Percentiles rank a stretch among this genome's conserved stretches.
These are phyloP conservation scores for Drosophila tanythrix DNA, from an alignment of 2,888 invertebrate genomes.

Conservation along the genomic window DNA sequence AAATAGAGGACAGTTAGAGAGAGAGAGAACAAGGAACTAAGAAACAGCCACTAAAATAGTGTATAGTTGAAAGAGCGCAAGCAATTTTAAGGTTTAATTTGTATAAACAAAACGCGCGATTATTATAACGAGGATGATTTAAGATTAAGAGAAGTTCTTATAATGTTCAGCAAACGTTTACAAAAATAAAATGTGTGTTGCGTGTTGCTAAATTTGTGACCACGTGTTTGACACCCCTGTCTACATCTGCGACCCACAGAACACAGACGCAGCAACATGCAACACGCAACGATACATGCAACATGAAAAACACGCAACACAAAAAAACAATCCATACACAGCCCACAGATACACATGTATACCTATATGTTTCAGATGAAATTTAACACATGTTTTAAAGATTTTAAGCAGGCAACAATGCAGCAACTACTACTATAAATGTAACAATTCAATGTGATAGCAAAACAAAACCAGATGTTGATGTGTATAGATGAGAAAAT, in stretches of 20 bases:
- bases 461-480: constrained; percentile 82
- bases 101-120: constrained; percentile 52
- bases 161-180: constrained; percentile 62
- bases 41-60: constrained; percentile 73
- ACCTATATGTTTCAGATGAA: constrained; percentile 77
- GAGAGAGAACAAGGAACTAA: constrained; percentile 68
- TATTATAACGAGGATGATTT: constrained; percentile 34
- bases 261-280: constrained; percentile 25
- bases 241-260: constrained; percentile 35
- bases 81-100: constrained; percentile 70
- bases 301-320: constrained; percentile 32
- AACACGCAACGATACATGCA: constrained; percentile 30
- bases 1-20: constrained; percentile 23
- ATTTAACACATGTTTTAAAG: constrained; percentile 77
- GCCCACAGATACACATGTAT: constrained; percentile 50
- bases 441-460: constrained; percentile 85
- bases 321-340: constrained; percentile 41
- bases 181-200: constrained; percentile 52
- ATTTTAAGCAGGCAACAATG: constrained; percentile 73
- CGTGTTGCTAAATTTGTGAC: constrained; percentile 1
- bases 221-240: constrained; percentile 22
- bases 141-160: constrained; percentile 36
- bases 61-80: constrained; percentile 66
- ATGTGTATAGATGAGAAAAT: constrained; percentile 73
- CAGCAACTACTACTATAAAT: constrained; percentile 83